Evolutionary conservation across 2,797 vertebrate species (phyloP).

Genomic region (Sternarchorhynchus goeldii): DNA sequence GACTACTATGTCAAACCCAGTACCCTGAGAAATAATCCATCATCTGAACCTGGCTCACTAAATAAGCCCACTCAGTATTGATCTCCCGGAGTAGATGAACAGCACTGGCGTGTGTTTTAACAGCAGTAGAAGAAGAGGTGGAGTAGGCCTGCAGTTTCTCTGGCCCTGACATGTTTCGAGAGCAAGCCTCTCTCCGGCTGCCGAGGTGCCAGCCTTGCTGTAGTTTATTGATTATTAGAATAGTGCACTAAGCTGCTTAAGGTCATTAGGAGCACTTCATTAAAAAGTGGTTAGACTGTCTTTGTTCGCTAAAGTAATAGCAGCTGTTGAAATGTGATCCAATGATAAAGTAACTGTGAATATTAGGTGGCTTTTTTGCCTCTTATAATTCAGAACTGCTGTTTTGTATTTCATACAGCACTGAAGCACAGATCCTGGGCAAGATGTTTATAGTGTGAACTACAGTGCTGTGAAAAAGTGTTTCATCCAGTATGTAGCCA

Average conservation of each 20-base stretch:
- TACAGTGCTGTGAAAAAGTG: no score
- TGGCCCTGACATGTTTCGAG: constrained; percentile 41
- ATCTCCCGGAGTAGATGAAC: constrained; percentile 22
- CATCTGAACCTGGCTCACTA: constrained; percentile 28
- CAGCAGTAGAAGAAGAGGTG: constrained; percentile 23
- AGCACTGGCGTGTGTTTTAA: constrained; percentile 40
- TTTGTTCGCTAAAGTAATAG: constrained; percentile 91
- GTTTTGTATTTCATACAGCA: constrained; percentile 10
- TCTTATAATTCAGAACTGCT: constrained; percentile 61
- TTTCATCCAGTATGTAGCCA: no score
- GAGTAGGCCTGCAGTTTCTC: constrained; percentile 30
- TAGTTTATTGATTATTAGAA: constrained; percentile 96
- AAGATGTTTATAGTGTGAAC: no score
- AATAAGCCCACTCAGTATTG: constrained; percentile 29
- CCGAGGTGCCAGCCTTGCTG: constrained; percentile 73
- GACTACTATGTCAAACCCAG: neutral
- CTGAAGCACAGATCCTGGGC: neutral
- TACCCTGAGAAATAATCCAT: constrained; percentile 17
- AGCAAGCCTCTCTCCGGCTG: constrained; percentile 58
- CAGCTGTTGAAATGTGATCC: constrained; percentile 93
- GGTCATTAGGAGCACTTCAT: constrained; percentile 99
- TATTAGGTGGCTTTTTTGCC: constrained; percentile 65
- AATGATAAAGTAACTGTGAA: constrained; percentile 81
- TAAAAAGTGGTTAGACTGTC: constrained; percentile 95
- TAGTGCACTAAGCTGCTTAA: constrained; percentile 94